Conservation (phyloP, 2,888 invertebrate species). For the Coenonympha glycerion region DNA sequence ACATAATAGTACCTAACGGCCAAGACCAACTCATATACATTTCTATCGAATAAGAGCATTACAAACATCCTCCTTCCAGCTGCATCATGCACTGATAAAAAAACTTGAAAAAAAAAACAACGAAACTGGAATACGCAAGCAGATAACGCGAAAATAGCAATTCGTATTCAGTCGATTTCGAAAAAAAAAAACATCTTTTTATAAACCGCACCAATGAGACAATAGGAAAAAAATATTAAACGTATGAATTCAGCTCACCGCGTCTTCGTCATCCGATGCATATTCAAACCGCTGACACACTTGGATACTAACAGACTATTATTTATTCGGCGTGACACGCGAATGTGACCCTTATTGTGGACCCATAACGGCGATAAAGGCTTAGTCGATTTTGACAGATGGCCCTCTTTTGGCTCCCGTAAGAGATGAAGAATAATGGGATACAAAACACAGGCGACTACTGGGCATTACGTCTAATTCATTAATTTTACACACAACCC, state of each 20-base stretch:
- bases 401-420: conserved; percentile 29
- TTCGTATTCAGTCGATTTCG: not conserved
- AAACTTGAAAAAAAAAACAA: not conserved
- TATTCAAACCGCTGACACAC: conserved; percentile 25
- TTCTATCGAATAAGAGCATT: too few relatives aligned
- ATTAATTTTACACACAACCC: conserved; percentile 60
- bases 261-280: conserved; percentile 23
- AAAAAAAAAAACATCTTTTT: not conserved
- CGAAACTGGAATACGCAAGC: not conserved
- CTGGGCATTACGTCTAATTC: conserved; percentile 68
- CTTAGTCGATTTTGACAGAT: conserved; percentile 32
- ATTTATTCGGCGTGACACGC: conserved; percentile 15
- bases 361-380: conserved; percentile 24
- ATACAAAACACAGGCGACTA: conserved; percentile 62
- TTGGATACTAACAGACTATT: conserved; percentile 23
- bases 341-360: conserved; percentile 20
- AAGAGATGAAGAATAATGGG: conserved; percentile 57
- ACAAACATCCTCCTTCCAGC: not conserved
- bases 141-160: conserved; percentile 1
- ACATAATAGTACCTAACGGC: too few relatives aligned
- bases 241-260: conserved; percentile 21
- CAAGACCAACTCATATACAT: too few relatives aligned
- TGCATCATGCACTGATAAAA: not conserved
- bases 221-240: conserved; percentile 18
- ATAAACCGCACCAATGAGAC: conserved; percentile 11